Evolutionary conservation across 37 sponge, comb jelly and placozoan genomes (phyloP).

Genomic region (Amphimedon queenslandica): DNA sequence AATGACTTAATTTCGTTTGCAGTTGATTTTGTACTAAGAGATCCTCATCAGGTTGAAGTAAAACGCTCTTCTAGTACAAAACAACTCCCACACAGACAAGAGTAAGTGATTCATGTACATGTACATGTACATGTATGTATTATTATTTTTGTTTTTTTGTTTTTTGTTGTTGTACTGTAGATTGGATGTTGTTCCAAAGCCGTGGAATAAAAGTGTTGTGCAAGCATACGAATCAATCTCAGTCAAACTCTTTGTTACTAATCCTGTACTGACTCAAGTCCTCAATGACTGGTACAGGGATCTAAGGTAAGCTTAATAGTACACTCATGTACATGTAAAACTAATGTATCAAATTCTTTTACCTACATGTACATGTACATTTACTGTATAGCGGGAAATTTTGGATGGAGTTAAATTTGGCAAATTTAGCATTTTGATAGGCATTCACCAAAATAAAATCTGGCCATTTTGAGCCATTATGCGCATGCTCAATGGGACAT

Average conservation of each 20-base stretch:
- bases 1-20: conserved; percentile 6
- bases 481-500: no score
- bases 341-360: not conserved
- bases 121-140: no score
- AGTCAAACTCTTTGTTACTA: conserved; percentile 65
- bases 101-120: conserved; percentile 31
- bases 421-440: no score
- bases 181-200: conserved; percentile 84
- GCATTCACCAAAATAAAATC: no score
- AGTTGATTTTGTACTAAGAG: conserved; percentile 98
- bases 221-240: conserved; percentile 32
- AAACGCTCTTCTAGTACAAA: not conserved
- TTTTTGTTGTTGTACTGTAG: conserved; percentile 7
- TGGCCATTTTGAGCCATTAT: no score
- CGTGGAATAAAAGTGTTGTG: conserved; percentile 74
- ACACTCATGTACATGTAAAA: not conserved
- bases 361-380: not conserved
- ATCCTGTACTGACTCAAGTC: conserved; percentile 79
- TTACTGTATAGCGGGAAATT: no score
- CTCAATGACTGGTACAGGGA: conserved; percentile 84
- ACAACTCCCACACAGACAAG: conserved; percentile 57
- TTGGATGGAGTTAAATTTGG: no score
- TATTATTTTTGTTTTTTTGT: not conserved
- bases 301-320: conserved; percentile 52
- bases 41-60: conserved; percentile 76